Evolutionary conservation across 2,888 invertebrate species (phyloP).

Genomic region (Polylopha cassiicola): DNA sequence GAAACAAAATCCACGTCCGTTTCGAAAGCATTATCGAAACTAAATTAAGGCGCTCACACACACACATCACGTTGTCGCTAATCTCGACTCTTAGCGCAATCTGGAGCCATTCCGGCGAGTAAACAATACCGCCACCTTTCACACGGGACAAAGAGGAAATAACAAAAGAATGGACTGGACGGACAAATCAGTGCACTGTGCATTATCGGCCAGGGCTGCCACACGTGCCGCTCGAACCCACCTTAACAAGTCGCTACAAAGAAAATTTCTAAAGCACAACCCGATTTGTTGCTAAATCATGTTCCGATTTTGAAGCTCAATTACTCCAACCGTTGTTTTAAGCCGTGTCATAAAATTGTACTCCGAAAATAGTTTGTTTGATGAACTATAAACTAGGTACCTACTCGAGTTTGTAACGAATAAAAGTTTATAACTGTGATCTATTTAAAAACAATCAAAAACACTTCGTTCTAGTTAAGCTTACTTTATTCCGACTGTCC

Average conservation of each 20-base stretch:
- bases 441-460: too few relatives aligned
- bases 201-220: conserved; percentile 52
- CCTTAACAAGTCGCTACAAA: conserved; percentile 46
- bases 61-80: conserved; percentile 68
- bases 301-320: too few relatives aligned
- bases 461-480: too few relatives aligned
- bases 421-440: too few relatives aligned
- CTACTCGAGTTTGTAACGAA: background rate
- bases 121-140: conserved; percentile 72
- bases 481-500: too few relatives aligned
- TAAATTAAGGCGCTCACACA: conserved; percentile 56
- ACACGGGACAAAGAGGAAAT: conserved; percentile 63
- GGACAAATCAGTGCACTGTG: conserved; percentile 61
- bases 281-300: conserved; percentile 7
- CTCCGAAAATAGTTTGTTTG: too few relatives aligned
- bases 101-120: conserved; percentile 59
- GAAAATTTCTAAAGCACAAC: conserved; percentile 34
- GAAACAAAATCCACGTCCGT: conserved; percentile 34
- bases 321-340: too few relatives aligned
- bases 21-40: conserved; percentile 46
- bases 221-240: conserved; percentile 51
- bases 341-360: too few relatives aligned
- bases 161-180: conserved; percentile 68
- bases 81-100: conserved; percentile 71
- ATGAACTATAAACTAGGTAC: background rate